Evolutionary conservation across 2,888 invertebrate species (phyloP), one percentile per base, ranked within the genome.

Genomic region (Chorisops tibialis): DNA sequence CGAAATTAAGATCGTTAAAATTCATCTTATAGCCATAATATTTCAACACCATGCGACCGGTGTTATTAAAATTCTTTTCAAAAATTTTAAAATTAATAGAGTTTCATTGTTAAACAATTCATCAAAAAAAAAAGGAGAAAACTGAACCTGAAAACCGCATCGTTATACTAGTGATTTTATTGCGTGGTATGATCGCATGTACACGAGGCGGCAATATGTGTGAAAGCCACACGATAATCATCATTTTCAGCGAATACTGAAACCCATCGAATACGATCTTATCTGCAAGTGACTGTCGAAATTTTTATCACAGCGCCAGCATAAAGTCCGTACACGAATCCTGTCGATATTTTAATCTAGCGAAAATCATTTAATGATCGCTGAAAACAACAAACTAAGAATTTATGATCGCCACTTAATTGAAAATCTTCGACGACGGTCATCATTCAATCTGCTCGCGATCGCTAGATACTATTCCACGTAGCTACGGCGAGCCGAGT

Each of bases 321-420:
- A 56, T 18, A 24, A 22, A 56, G 43, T 56, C 30, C 14, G 18
- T 30, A 7, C 2, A 12, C 24, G 43, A 43, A 9, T 21, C 30
- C 30, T 35, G 43, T 30, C 24, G 35, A n/a, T 45, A 18, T 45
- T 30, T 18, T 30, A 45, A n/a, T 21, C 16, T 22, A 6, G 39
- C 18, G 38, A 24, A n/a, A 41, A 35, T 22, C 16, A 24, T 24
- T 41, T 52, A 52, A 38, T 52, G 52, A 52, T 22, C 12, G n/a
- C 14, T 21, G 52, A 38, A 52, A 11, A 22, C 18, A 38, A 52
- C 18, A 21, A 52, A 24, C 12, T 4, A 56, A 9, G 24, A 56
- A 56, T 56, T 56, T 56, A 56, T 56, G 56, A 45, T 35, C 56
- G 45, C 43, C 56, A 56, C 56, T 43, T 56, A 56, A 56, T 56